Base-by-base conservation (phyloP, 1,140 invertebrate species). In the Trichomalopsis sarcophagae region DNA sequence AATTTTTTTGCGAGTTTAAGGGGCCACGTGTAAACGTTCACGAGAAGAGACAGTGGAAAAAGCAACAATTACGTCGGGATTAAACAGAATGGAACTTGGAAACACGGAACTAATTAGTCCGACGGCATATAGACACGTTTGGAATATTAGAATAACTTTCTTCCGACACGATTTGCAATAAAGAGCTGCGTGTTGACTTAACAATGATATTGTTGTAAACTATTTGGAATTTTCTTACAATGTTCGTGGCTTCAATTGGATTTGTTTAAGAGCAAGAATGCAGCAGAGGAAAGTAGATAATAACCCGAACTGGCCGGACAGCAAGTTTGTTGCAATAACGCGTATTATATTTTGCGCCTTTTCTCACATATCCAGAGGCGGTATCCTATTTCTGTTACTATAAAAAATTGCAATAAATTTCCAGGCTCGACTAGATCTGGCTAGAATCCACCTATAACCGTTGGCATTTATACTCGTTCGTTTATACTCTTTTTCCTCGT, bases 81-180 rank as follows among this genome's bases (percentile, higher is more conserved):
- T 23, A 80, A 80, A 44, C n/a, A 44, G 66, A 40, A 80, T 80
- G 78, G 33, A 69, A 80, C 30, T 44, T 30, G 30, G 7, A 30
- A 68, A 36, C 36, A 30, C 66, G 66, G 33, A 69, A 80, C 66
- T 80, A 80, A 80, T 80, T 80, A 80, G 62, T 69, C n/a, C 17
- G 11, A 79, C n/a, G 74, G n/a, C 36, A 13, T 47, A 50, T 13
- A 50, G 27, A 27, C 27, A 27, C 1, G 47, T 62, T 21, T 62
- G 5, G 5, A 62, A 62, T 62, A 21, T 62, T 62, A 14, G n/a
- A 62, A 62, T 62, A 62, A 62, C 55, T 62, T 62, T 62, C 55
- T n/a, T 62, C 21, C n/a, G 21, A 62, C 14, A 62, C 17, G 55
- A 7, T 62, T n/a, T 62, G 6, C 5, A 62, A 62, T 6, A 0